A percentile compares a stretch with the other conserved stretches of the same genome.
These are phyloP conservation scores for Capreolus pygargus DNA, from an alignment of 2,113 vertebrate genomes.

Conservation along the genomic window DNA sequence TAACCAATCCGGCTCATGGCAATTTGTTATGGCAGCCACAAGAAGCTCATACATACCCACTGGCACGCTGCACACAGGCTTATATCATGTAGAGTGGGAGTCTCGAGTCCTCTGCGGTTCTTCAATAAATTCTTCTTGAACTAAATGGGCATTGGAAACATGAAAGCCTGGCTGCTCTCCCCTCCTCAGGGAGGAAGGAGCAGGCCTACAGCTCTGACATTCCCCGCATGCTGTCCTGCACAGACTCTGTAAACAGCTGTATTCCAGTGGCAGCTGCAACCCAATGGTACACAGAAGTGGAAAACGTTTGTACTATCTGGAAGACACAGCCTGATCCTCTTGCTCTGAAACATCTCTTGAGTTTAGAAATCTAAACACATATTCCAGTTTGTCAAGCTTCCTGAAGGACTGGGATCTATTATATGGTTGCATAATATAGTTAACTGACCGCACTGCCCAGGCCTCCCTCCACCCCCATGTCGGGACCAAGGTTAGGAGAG, in stretches of 20 bases:
- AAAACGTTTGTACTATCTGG: slow-evolving; percentile 67
- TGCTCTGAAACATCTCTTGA: slow-evolving; percentile 69
- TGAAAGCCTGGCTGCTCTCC: background rate
- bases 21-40: background rate
- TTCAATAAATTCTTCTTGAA: background rate
- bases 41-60: background rate
- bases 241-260: slow-evolving; percentile 65
- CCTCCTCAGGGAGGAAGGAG: background rate
- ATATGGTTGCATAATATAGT: slow-evolving; percentile 57
- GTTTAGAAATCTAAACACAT: slow-evolving; percentile 78
- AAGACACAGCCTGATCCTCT: slow-evolving; percentile 72
- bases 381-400: slow-evolving; percentile 78
- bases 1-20: background rate
- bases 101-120: background rate
- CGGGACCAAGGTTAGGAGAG: background rate
- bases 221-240: background rate
- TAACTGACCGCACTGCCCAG: background rate
- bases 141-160: background rate
- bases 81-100: rapidly evolving
- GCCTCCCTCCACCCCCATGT: background rate
- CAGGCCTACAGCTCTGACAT: background rate
- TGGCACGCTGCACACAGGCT: background rate
- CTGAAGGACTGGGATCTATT: slow-evolving; percentile 75
- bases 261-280: slow-evolving; percentile 51
- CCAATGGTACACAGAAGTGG: slow-evolving; percentile 47